Conservation (phyloP, 2,113 vertebrate genomes). For the Gallinago media region DNA sequence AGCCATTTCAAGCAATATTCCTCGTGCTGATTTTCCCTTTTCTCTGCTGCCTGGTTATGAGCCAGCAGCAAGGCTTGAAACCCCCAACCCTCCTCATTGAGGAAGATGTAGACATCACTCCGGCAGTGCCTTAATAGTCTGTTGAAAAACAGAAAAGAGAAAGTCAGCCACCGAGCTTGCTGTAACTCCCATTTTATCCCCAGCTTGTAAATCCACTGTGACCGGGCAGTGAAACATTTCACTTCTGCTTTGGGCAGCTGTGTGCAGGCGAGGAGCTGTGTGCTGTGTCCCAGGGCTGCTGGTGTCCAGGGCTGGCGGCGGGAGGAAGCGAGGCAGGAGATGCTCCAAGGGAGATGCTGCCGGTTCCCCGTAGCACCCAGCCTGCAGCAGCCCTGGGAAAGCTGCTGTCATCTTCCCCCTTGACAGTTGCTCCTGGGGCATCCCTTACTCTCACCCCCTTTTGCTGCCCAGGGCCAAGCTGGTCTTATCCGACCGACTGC, state of each 20-base stretch:
- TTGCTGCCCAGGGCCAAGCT: neutral
- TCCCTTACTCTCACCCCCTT: neutral
- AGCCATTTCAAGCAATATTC: constrained; percentile 22
- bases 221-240: neutral
- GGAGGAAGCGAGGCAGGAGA: rapidly evolving
- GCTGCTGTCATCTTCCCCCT: neutral
- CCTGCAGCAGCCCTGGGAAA: neutral
- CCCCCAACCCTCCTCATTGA: constrained; percentile 9
- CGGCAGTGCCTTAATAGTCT: neutral
- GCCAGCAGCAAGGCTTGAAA: constrained; percentile 40
- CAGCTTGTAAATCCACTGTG: rapidly evolving
- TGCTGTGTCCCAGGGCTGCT: neutral
- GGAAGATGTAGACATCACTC: neutral
- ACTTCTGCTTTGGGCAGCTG: neutral
- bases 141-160: neutral
- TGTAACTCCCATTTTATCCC: neutral
- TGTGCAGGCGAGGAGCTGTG: neutral
- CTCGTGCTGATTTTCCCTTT: constrained; percentile 35
- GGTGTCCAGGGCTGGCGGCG: neutral
- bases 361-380: neutral
- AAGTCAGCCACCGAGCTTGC: neutral
- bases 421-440: neutral
- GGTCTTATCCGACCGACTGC: neutral
- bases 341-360: neutral
- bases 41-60: constrained; percentile 26